Base-by-base conservation (phyloP, 2,797 vertebrate species). In the Molossus molossus region DNA sequence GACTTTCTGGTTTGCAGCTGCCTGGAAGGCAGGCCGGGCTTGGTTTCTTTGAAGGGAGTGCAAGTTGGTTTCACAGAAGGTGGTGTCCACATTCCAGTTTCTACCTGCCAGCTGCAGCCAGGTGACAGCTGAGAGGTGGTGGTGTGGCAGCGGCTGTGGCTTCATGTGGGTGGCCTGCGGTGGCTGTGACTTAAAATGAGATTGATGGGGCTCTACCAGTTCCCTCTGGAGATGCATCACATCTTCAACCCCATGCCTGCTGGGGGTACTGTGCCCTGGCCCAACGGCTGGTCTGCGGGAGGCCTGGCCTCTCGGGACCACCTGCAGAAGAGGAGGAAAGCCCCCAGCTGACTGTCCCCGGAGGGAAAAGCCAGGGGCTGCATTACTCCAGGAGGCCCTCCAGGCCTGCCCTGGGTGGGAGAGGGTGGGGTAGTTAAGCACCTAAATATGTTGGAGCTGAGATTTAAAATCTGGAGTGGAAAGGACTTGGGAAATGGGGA, bases 171-270 rank as follows among this genome's bases (percentile, higher is more conserved):
- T 37, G 67, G 90, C 50, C 85, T 29, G 67, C 9, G 29, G 92
- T 2, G 4, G 25, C 84, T 57, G 20, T 60, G 84, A 88, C 77
- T 83, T 80, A n/a, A 72, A 88, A 88, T 37, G 92, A 83, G 79
- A 92, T 17, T 2, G 29, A 25, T 53, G 25, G 27, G 25, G 48
- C 84, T 91, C 37, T 60, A n/a, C 45, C 57, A 79, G 89, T 65
- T 58, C 57, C 79, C 89, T 50, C 58, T 57, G 48, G 25, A 81
- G 75, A 50, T 1, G 6, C 48, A 18, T 25, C 37, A 45, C n/a
- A 25, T 64, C 33, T 58, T 27, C 57, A 55, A 57, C 57, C 21
- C 27, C 14, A 48, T 15, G 4, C 33, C 70, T 76, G 33, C 64
- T 3, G 0, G 1, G 3, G 23, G 57, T 69, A 6, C 13, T 8